A percentile compares a stretch with the other conserved stretches of the same genome.
phyloP scores from a whole-genome alignment of 30 jellyfish, hydroid and myxozoan genomes.

The Clytia hemisphaerica region DNA sequence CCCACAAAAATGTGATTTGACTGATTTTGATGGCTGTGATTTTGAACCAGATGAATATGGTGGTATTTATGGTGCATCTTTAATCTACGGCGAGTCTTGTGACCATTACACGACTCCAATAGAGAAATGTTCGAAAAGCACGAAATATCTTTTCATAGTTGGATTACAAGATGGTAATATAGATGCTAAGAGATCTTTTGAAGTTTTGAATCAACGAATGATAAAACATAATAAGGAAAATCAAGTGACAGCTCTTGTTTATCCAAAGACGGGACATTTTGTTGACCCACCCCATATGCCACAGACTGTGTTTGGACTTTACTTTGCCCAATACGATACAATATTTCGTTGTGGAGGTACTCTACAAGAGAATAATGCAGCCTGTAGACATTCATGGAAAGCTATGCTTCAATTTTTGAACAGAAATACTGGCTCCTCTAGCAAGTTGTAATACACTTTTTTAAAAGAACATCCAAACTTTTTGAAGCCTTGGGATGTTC shows the following conservation, averaged over 20 bases:
- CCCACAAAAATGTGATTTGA: neutral
- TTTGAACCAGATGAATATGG: neutral
- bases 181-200: constrained; percentile 1
- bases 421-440: constrained; percentile 5
- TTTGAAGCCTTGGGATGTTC: too few relatives aligned
- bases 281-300: constrained; percentile 78
- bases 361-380: constrained; percentile 39
- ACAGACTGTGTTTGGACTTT: neutral
- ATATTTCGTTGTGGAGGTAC: constrained; percentile 54
- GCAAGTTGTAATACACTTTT: too few relatives aligned
- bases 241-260: neutral
- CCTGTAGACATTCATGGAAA: constrained; percentile 69
- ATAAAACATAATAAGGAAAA: neutral
- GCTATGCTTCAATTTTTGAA: constrained; percentile 24
- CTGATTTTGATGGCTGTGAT: neutral
- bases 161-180: constrained; percentile 14
- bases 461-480: too few relatives aligned
- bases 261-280: constrained; percentile 67
- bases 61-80: neutral
- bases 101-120: neutral
- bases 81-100: neutral
- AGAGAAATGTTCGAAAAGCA: constrained; percentile 1
- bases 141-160: constrained; percentile 14
- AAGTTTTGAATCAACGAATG: neutral
- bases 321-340: neutral